Percentiles rank a stretch among this genome's conserved stretches.
These are phyloP conservation scores for Indicator indicator DNA, from an alignment of 2,113 vertebrate species.

Conservation along the genomic window DNA sequence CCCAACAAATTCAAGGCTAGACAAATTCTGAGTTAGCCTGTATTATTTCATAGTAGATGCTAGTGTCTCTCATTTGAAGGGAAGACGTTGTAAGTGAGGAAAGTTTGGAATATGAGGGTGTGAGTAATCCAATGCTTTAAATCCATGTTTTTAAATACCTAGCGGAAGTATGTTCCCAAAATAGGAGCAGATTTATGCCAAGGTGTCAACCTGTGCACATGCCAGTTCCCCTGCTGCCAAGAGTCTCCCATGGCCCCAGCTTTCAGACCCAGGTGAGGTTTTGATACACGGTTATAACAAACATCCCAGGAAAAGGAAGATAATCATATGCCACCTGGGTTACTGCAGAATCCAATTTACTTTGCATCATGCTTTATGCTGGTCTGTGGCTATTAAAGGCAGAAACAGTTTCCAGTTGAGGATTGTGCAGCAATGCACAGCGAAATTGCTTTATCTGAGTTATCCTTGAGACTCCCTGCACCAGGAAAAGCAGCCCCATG, in stretches of 20 bases:
- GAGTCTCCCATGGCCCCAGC: not conserved
- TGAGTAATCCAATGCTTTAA: not conserved
- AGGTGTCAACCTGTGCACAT: not conserved
- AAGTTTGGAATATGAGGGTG: not conserved
- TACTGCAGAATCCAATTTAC: conserved; percentile 51
- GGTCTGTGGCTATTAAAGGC: conserved; percentile 29
- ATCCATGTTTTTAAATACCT: not conserved
- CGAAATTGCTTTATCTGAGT: not conserved
- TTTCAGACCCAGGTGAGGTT: conserved; percentile 53
- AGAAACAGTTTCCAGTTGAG: not conserved
- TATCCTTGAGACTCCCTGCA: accelerated
- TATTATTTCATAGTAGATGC: not conserved
- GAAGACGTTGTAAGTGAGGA: too few relatives aligned
- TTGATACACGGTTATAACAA: conserved; percentile 27
- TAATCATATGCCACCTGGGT: conserved; percentile 16
- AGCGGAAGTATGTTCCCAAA: not conserved
- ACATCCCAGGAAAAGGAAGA: conserved; percentile 5
- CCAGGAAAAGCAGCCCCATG: not conserved
- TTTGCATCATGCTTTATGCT: conserved; percentile 30
- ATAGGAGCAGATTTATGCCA: not conserved
- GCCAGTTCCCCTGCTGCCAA: not conserved
- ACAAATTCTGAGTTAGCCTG: not conserved
- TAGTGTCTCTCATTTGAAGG: not conserved
- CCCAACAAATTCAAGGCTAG: not conserved
- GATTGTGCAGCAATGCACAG: not conserved